Evolutionary conservation across 1,140 invertebrate genomes (phyloP).

Genomic region (Drosophila sturtevanti): DNA sequence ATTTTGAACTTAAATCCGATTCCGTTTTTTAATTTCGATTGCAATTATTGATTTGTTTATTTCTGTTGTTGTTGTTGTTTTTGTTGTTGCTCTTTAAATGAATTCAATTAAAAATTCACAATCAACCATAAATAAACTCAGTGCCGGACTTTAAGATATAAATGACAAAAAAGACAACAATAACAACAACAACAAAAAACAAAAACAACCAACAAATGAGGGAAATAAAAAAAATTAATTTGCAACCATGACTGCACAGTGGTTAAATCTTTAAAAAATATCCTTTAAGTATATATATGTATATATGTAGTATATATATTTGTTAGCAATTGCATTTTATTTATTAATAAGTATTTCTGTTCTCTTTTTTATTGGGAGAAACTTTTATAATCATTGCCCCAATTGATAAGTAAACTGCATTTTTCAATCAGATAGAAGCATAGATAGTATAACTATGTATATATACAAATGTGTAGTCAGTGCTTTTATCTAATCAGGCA

Average conservation of each 20-base stretch:
- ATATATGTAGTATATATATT: too few species aligned
- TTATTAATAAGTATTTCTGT: too few species aligned
- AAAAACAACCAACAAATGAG: constrained; percentile 7
- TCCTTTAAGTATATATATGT: too few species aligned
- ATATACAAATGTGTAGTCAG: background rate
- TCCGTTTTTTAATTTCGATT: constrained; percentile 30
- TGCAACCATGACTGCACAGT: constrained; percentile 45
- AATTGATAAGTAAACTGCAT: background rate
- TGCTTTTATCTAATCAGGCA: background rate
- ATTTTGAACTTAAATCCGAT: constrained; percentile 17
- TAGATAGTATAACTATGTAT: too few species aligned
- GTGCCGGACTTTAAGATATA: constrained; percentile 42
- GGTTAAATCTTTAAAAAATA: background rate
- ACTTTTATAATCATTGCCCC: background rate
- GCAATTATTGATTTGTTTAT: constrained; percentile 40
- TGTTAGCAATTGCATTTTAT: too few species aligned
- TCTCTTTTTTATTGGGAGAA: background rate
- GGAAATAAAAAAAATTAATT: constrained; percentile 39
- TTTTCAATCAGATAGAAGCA: background rate
- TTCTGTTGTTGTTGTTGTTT: background rate
- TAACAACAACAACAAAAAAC: constrained; percentile 23
- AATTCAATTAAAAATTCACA: constrained; percentile 74
- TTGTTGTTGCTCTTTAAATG: constrained; percentile 27
- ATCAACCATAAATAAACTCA: constrained; percentile 62
- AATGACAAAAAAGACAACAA: constrained; percentile 44